A percentile compares a stretch with the other conserved stretches of the same genome.
Evolutionary conservation across 1,140 invertebrate genomes (phyloP).

Genomic region (Drosophila mauritiana): DNA sequence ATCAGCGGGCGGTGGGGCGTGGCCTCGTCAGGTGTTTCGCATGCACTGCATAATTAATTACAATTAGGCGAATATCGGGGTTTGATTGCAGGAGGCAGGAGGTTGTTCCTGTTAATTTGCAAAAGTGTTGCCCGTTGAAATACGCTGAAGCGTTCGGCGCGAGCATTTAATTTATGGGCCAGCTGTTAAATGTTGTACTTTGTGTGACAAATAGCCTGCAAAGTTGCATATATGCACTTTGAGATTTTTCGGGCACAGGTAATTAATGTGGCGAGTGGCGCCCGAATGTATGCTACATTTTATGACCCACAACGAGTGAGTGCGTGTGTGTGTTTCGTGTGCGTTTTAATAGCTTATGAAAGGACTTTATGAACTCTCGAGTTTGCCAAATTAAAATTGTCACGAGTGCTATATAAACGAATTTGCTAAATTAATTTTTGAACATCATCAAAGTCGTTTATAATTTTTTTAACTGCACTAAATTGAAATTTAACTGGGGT

Average conservation of each 20-base stretch:
- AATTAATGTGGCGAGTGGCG: constrained; percentile 54
- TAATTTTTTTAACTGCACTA: neutral
- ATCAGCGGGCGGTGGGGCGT: constrained; percentile 34
- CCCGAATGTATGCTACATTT: constrained; percentile 19
- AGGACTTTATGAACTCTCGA: neutral
- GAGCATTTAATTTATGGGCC: constrained; percentile 70
- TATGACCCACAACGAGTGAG: constrained; percentile 4
- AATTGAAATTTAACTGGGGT: neutral
- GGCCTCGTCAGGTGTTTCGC: constrained; percentile 56
- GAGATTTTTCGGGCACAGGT: constrained; percentile 59
- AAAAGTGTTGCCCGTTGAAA: constrained; percentile 68
- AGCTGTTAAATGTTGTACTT: constrained; percentile 78
- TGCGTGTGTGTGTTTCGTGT: neutral
- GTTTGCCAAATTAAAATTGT: neutral
- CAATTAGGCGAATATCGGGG: constrained; percentile 59
- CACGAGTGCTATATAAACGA: no score
- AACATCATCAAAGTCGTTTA: neutral
- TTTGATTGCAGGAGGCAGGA: constrained; percentile 32
- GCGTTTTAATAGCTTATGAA: neutral
- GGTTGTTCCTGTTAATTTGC: constrained; percentile 69
- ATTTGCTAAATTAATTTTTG: constrained; percentile 1
- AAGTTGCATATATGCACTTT: constrained; percentile 55
- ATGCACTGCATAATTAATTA: constrained; percentile 73
- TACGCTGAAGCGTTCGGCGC: constrained; percentile 33
- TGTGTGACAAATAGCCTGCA: constrained; percentile 74